A percentile compares a stretch with the other conserved stretches of the same genome.
phyloP scores from a whole-genome alignment of 2,113 vertebrate genomes.

The Corythornis madagascariensis region DNA sequence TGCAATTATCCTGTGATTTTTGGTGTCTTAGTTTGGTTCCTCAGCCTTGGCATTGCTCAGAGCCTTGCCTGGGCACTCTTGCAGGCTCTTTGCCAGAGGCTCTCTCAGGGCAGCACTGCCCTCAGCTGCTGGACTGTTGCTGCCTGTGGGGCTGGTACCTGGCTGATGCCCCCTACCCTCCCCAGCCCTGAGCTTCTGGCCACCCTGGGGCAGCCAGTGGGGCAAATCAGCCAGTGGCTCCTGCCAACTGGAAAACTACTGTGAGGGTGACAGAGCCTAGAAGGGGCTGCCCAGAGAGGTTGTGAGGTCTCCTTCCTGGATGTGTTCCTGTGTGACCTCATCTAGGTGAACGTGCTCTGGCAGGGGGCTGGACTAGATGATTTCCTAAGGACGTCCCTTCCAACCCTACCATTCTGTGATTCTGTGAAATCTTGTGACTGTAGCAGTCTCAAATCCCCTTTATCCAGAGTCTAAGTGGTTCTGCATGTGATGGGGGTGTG shows the following conservation, averaged over 20 bases:
- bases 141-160: background rate
- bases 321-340: background rate
- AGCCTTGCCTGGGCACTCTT: background rate
- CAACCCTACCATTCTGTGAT: background rate
- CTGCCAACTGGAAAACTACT: background rate
- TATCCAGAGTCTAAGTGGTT: background rate
- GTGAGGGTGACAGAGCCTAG: background rate
- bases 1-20: background rate
- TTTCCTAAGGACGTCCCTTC: background rate
- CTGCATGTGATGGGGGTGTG: background rate
- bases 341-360: background rate
- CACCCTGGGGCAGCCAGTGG: background rate
- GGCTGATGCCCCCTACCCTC: background rate
- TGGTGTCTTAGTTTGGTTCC: background rate
- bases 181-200: fast-evolving
- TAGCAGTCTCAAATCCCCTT: background rate
- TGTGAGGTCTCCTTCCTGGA: background rate
- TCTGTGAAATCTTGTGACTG: background rate
- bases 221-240: background rate
- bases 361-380: background rate
- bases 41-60: background rate
- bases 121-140: background rate
- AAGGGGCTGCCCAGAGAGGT: background rate
- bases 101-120: fast-evolving
- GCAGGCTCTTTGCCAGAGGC: background rate